These are phyloP conservation scores for Zaprionus inermis DNA, from an alignment of 1,140 invertebrate species.

Conservation along the genomic window DNA sequence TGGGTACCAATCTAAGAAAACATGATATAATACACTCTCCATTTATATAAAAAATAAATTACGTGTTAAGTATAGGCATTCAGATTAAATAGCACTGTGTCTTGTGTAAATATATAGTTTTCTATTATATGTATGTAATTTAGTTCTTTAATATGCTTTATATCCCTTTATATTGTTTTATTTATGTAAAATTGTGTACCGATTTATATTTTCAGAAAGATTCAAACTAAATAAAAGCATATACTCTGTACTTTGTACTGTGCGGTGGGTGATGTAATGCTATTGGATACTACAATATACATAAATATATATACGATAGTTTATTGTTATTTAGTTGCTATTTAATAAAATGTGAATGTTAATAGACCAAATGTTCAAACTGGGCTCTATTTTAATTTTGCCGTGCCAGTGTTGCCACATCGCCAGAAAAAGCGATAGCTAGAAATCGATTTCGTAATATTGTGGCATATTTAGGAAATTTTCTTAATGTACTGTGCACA, in stretches of 20 bases:
- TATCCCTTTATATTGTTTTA: conserved; percentile 13
- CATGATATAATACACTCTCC: conserved; percentile 2
- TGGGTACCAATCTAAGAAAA: conserved; percentile 42
- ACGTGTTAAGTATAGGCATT: background rate
- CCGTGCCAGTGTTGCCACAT: conserved; percentile 13
- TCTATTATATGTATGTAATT: background rate
- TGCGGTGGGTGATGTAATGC: conserved; percentile 76
- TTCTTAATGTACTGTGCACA: background rate
- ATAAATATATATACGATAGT: conserved; percentile 37
- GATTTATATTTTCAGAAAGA: conserved; percentile 73
- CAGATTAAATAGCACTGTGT: background rate
- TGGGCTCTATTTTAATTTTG: conserved; percentile 2
- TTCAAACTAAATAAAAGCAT: conserved; percentile 64
- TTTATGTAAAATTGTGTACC: conserved; percentile 18
- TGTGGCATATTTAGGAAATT: conserved; percentile 22
- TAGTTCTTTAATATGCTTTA: background rate
- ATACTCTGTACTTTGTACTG: conserved; percentile 63
- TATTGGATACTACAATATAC: conserved; percentile 64
- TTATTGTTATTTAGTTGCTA: conserved; percentile 79
- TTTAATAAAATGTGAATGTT: conserved; percentile 68
- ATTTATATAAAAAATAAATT: conserved; percentile 12
- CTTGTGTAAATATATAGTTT: conserved; percentile 24
- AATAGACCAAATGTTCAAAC: conserved; percentile 6
- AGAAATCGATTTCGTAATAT: background rate
- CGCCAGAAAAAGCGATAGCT: background rate